phyloP scores from a whole-genome alignment of 2,888 invertebrate genomes.

The Cosmia trapezina region DNA sequence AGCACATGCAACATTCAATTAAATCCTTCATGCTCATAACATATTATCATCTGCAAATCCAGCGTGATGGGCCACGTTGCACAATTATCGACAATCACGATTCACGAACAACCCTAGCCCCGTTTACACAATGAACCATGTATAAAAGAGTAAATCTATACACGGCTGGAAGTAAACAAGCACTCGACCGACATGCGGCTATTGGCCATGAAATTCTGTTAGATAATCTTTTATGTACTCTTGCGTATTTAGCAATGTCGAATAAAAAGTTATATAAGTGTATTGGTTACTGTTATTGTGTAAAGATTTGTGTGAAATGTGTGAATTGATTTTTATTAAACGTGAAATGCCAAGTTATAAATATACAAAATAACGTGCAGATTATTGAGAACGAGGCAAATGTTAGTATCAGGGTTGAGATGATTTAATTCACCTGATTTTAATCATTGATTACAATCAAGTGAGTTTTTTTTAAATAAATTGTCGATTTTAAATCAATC shows the following conservation, averaged over 20 bases:
- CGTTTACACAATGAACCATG: constrained; percentile 57
- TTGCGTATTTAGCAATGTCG: constrained; percentile 51
- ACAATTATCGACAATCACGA: constrained; percentile 49
- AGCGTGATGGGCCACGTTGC: constrained; percentile 51
- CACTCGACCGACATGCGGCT: constrained; percentile 50
- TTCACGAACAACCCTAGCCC: constrained; percentile 49
- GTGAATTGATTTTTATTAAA: constrained; percentile 14
- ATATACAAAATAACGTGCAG: neutral
- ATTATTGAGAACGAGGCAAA: neutral
- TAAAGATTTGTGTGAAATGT: constrained; percentile 6
- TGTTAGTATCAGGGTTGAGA: no score
- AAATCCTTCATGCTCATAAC: constrained; percentile 46
- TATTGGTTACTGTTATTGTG: constrained; percentile 28
- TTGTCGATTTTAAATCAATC: no score
- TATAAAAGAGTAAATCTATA: constrained; percentile 31
- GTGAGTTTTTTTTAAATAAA: no score
- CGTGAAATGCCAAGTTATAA: constrained; percentile 32
- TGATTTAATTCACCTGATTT: no score
- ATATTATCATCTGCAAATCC: constrained; percentile 30
- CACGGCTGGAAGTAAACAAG: constrained; percentile 31
- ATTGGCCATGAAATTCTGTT: constrained; percentile 62
- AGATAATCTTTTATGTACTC: constrained; percentile 51
- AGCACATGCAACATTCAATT: constrained; percentile 26
- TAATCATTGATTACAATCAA: no score
- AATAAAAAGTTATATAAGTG: constrained; percentile 57